Evolutionary conservation across 2,797 vertebrate genomes (phyloP).

Genomic region (Helostoma temminkii): DNA sequence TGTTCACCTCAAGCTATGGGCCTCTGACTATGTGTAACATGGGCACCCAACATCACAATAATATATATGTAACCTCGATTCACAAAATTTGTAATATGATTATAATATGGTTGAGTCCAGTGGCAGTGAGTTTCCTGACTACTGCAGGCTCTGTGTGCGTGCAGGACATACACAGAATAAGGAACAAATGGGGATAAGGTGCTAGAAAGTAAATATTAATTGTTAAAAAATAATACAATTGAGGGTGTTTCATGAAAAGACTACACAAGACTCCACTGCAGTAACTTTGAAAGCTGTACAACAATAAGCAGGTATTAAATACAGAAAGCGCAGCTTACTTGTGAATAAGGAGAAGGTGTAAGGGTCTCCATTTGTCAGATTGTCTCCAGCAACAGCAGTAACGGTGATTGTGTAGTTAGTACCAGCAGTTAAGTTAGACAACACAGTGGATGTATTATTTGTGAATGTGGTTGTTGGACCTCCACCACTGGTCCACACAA

Average conservation of each 20-base stretch:
- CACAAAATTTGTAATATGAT: too few species aligned
- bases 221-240: too few species aligned
- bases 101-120: constrained; percentile 37
- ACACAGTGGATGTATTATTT: background rate
- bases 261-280: too few species aligned
- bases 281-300: too few species aligned
- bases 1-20: too few species aligned
- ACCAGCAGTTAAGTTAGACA: background rate
- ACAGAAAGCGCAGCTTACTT: background rate
- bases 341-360: background rate
- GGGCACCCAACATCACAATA: too few species aligned
- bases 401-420: constrained; percentile 21
- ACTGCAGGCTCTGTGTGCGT: constrained; percentile 53
- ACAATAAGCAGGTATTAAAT: too few species aligned
- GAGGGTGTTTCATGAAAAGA: too few species aligned
- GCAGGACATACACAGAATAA: constrained; percentile 12
- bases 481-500: constrained; percentile 19
- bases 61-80: too few species aligned
- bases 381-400: constrained; percentile 41
- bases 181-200: background rate
- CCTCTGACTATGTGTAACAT: too few species aligned
- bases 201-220: too few species aligned
- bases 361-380: background rate
- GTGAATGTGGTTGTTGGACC: background rate
- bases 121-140: background rate